Conservation (phyloP, 1,140 invertebrate species). For the Drosophila lacertosa region DNA sequence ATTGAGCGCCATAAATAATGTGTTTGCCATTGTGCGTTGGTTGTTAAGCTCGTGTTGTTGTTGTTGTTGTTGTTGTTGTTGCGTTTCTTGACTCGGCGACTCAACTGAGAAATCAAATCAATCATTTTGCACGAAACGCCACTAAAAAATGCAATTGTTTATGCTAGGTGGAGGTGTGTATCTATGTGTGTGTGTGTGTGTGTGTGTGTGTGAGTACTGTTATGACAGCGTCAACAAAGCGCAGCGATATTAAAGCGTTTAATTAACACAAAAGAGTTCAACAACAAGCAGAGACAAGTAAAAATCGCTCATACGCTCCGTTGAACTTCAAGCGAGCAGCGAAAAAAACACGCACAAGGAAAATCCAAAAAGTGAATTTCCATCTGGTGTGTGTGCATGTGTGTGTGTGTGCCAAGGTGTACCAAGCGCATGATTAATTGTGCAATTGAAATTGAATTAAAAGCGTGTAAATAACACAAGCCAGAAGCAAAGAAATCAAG, state of each 20-base stretch:
- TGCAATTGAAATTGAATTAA: constrained; percentile 79
- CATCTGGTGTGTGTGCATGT: neutral
- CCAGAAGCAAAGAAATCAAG: constrained; percentile 12
- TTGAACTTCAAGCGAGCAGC: constrained; percentile 54
- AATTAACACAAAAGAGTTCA: constrained; percentile 81
- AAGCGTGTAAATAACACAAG: constrained; percentile 64
- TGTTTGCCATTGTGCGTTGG: constrained; percentile 70
- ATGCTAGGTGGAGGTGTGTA: constrained; percentile 15
- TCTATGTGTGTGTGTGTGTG: neutral
- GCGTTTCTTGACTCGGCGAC: constrained; percentile 34
- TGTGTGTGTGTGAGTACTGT: constrained; percentile 41
- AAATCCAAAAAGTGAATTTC: constrained; percentile 24
- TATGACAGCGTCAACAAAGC: constrained; percentile 78
- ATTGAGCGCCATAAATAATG: constrained; percentile 62
- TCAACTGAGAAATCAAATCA: constrained; percentile 76
- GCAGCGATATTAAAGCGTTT: constrained; percentile 74
- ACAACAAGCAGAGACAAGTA: constrained; percentile 58
- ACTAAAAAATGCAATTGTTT: constrained; percentile 77
- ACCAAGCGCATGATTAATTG: constrained; percentile 78
- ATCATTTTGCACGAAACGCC: constrained; percentile 77
- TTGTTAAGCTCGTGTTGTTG: constrained; percentile 18
- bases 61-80: constrained; percentile 45
- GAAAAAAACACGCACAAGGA: constrained; percentile 60
- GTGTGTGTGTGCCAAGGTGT: constrained; percentile 60
- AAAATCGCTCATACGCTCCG: constrained; percentile 79